Conservation (phyloP, 2,888 invertebrate species). For the Nephrotoma guestfalica region DNA sequence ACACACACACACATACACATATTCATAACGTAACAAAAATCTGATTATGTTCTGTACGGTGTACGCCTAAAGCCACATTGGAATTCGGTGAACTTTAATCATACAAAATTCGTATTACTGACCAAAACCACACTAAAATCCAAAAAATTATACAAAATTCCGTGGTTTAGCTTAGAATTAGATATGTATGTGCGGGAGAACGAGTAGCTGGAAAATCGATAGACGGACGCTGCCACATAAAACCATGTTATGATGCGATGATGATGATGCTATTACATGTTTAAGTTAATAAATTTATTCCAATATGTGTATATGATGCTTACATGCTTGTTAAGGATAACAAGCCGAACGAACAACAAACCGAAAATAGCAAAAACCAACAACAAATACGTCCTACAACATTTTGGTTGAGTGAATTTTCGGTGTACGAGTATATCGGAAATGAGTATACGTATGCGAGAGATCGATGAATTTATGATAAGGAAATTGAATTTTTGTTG, state of each 20-base stretch:
- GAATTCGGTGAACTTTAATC: no score
- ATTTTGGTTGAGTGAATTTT: neutral
- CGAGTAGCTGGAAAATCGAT: neutral
- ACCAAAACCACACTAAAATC: neutral
- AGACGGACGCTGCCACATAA: neutral
- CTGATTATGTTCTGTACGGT: no score
- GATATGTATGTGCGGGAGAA: neutral
- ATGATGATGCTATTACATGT: neutral
- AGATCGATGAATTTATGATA: neutral
- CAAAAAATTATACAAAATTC: no score
- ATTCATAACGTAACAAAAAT: no score
- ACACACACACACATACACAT: no score
- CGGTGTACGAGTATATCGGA: neutral
- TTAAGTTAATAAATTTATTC: neutral
- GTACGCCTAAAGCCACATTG: no score
- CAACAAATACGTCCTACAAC: neutral
- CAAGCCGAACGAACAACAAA: neutral
- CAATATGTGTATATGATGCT: neutral
- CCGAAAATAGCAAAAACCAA: neutral
- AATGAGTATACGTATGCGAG: neutral
- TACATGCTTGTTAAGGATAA: neutral
- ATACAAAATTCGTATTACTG: neutral
- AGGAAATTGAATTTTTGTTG: neutral
- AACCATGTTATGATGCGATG: neutral
- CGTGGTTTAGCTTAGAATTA: neutral